These are phyloP conservation scores for Eolophus roseicapilla DNA, from an alignment of 2,113 vertebrate species.

Conservation along the genomic window DNA sequence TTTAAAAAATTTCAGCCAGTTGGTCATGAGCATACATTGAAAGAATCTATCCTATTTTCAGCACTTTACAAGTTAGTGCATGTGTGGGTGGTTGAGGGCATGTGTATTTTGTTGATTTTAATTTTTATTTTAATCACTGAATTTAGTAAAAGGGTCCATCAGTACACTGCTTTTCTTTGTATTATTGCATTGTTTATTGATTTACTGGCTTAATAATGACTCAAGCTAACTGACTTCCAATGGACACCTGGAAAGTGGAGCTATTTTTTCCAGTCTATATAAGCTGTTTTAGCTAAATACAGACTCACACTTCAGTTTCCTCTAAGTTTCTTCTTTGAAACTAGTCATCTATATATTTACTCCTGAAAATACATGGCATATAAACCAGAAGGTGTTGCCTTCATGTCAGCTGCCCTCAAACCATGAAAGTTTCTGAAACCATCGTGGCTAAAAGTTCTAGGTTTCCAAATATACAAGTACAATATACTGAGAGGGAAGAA, in stretches of 20 bases:
- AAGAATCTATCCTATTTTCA: neutral
- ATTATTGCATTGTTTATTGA: neutral
- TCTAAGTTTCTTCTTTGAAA: neutral
- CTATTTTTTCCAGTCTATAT: neutral
- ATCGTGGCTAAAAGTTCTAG: neutral
- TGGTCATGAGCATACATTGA: neutral
- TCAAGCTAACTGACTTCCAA: neutral
- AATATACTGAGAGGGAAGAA: neutral
- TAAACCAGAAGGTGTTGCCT: neutral
- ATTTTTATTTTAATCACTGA: neutral
- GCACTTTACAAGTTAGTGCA: neutral
- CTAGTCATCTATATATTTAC: neutral
- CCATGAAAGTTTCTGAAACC: neutral
- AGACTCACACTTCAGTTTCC: neutral
- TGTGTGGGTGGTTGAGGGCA: neutral
- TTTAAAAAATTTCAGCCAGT: neutral
- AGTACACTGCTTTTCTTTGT: neutral
- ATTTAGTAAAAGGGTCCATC: neutral
- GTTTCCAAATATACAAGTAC: slow-evolving; percentile 11
- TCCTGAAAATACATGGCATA: neutral
- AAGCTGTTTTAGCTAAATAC: neutral
- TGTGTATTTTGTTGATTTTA: neutral
- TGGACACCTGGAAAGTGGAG: neutral
- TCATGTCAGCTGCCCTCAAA: neutral
- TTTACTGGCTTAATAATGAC: neutral